Base-by-base conservation (phyloP, 2,888 invertebrate genomes). In the Pardosa pseudoannulata region DNA sequence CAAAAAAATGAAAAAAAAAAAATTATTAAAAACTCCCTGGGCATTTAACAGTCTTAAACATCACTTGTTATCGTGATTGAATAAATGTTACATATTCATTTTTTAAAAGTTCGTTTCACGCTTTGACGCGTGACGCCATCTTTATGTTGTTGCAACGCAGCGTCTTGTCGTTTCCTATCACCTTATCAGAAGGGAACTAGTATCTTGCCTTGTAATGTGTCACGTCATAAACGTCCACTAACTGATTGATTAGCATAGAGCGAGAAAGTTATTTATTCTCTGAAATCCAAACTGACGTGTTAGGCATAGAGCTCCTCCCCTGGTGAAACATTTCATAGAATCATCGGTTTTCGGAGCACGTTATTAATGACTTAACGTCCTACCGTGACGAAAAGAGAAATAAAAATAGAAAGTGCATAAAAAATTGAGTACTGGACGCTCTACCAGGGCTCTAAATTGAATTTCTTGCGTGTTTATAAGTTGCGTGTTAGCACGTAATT, bases 401-500 rank as follows among this genome's bases (percentile, higher is more conserved):
- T 76, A 71, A 83, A 83, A 83, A 75, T 70, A 75, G 36, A 39
- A 72, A 71, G 56, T 31, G 71, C 19, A 72, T 16, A 50, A 81
- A 74, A 46, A 23, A 32, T 62, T 32, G 41, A 65, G 36, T 65
- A 80, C 46, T 41, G 56, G 62, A 41, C 71, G 70, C 71, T 82
- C 70, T 65, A 46, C 62, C 39, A 50, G 41, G 64, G 75, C 50
- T 78, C 76, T 76, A 83, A 83, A 83, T 83, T 83, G 82, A 83
- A 83, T 83, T 83, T 83, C 76, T 83, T 65, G 76, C 82, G 82
- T 83, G 82, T 83, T 76, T 83, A 76, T 78, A 76, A 76, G 82
- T 83, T 83, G 82, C 82, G 82, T 83, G 82, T 78, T 76, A 83
- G 71, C 82, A 83, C 82, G 76, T 83, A 83, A 83, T 83, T 83